Evolutionary conservation across 1,140 invertebrate genomes (phyloP), one percentile per base, ranked within the genome.

Genomic region (Tetragnatha versicolor): DNA sequence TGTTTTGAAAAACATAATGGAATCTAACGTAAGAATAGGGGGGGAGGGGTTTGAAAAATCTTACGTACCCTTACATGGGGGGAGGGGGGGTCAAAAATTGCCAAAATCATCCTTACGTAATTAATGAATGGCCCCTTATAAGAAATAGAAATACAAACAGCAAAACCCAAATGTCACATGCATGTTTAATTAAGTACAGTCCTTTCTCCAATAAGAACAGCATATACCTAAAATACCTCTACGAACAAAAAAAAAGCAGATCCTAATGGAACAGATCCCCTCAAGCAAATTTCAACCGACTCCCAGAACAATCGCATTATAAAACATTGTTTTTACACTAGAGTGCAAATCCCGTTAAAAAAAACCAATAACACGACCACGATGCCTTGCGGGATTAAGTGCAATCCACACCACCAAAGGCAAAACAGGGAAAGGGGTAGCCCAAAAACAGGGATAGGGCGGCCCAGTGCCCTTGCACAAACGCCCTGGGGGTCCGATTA

Each of bases 401-500:
- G 55, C 35, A 58, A 58, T 22, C 55, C 55, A 58, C 55, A 58
- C 55, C 29, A 58, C 20, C 6, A 2, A 27, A 17, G n/a, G 29
- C 55, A 33, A 58, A 58, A 58, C 31, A 31, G 55, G 55, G 55
- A n/a, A 14, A 35, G 12, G 29, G 55, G 55, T 14, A 17, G 14
- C 17, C 29, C 22, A 31, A 58, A 58, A 58, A 7, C 1, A 9
- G 55, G 35, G 31, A 31, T 7, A 7, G 10, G 55, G 29, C 55
- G 31, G 55, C 35, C 29, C 31, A 58, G 35, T 20, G 31, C 31
- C 29, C 17, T 29, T 27, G 22, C 27, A 55, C 27, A 55, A 55
- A 55, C 55, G 29, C 17, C 55, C 55, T 58, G 55, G 29, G 55
- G 55, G 31, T 17, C 27, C 55, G 55, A 58, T 58, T 58, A 58